phyloP scores from a whole-genome alignment of 2,888 invertebrate species.

The Eretmocerus hayati region DNA sequence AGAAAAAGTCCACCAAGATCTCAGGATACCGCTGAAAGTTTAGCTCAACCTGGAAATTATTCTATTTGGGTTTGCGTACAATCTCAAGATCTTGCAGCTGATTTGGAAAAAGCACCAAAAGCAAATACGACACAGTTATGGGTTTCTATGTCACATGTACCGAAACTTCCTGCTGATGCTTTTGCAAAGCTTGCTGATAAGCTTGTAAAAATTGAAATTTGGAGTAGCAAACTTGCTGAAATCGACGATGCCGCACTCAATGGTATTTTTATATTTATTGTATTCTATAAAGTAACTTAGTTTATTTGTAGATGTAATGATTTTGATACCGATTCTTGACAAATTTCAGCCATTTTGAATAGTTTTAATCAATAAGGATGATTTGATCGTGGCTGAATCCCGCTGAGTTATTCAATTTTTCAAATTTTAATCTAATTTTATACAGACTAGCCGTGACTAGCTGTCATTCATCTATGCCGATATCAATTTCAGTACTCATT shows the following conservation, averaged over 20 bases:
- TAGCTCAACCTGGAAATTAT: constrained; percentile 13
- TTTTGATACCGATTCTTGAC: no score
- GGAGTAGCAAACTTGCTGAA: constrained; percentile 15
- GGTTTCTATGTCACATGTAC: constrained; percentile 17
- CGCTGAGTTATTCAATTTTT: no score
- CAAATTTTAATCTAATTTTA: no score
- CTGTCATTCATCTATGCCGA: no score
- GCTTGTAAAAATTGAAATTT: constrained; percentile 17
- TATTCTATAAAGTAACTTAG: no score
- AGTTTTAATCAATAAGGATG: no score
- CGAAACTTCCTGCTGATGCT: constrained; percentile 11
- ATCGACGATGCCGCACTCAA: constrained; percentile 23
- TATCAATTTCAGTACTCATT: no score
- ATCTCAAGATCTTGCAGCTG: constrained; percentile 5
- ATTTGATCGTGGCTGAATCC: no score
- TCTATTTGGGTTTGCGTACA: constrained; percentile 18
- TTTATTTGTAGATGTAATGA: no score
- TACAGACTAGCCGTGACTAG: no score
- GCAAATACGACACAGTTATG: constrained; percentile 11
- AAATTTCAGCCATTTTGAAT: no score
- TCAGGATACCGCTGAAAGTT: constrained; percentile 12
- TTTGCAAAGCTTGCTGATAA: constrained; percentile 18
- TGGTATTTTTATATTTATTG: no score
- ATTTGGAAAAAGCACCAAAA: constrained; percentile 16
- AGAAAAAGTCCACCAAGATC: constrained; percentile 15